Percentiles rank a stretch among this genome's conserved stretches.
These are phyloP conservation scores for Physella acuta DNA, from an alignment of 1,140 invertebrate genomes.

Conservation along the genomic window DNA sequence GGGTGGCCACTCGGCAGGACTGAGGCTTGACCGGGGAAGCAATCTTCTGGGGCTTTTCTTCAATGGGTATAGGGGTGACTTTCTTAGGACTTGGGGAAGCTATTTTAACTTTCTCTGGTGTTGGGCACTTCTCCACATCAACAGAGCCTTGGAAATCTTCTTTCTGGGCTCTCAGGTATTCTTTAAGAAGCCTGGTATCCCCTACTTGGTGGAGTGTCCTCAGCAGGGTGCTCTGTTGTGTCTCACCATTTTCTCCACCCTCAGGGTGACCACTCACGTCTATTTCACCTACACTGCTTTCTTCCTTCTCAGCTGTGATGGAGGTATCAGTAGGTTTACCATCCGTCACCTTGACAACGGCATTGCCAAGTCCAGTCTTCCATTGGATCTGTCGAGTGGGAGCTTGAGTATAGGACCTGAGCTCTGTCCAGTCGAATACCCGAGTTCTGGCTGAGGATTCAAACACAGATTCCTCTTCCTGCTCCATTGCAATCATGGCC, in stretches of 20 bases:
- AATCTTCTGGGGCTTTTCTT: slow-evolving; percentile 4
- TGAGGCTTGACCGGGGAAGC: slow-evolving; percentile 13
- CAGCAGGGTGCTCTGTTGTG: slow-evolving; percentile 12
- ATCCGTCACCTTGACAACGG: slow-evolving; percentile 13
- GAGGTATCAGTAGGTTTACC: background rate
- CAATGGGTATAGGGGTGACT: background rate
- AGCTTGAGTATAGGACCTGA: background rate
- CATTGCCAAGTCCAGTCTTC: slow-evolving; percentile 7
- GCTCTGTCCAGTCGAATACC: slow-evolving; percentile 22
- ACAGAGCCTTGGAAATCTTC: slow-evolving; percentile 21
- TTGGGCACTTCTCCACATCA: slow-evolving; percentile 14
- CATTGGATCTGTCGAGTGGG: background rate
- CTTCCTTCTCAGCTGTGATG: background rate
- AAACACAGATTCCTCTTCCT: slow-evolving; percentile 10
- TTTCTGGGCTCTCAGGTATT: slow-evolving; percentile 17
- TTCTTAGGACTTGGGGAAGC: slow-evolving; percentile 2
- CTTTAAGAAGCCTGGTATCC: slow-evolving; percentile 9
- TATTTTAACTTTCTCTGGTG: slow-evolving; percentile 1
- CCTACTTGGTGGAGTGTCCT: slow-evolving; percentile 20
- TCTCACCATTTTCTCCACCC: slow-evolving; percentile 18
- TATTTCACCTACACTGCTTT: background rate
- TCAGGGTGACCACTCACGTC: background rate
- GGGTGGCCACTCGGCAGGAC: slow-evolving; percentile 22
- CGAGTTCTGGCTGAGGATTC: slow-evolving; percentile 11
- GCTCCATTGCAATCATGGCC: slow-evolving; percentile 24